These are phyloP conservation scores for Naja naja DNA, from an alignment of 2,113 vertebrate species.

Conservation along the genomic window DNA sequence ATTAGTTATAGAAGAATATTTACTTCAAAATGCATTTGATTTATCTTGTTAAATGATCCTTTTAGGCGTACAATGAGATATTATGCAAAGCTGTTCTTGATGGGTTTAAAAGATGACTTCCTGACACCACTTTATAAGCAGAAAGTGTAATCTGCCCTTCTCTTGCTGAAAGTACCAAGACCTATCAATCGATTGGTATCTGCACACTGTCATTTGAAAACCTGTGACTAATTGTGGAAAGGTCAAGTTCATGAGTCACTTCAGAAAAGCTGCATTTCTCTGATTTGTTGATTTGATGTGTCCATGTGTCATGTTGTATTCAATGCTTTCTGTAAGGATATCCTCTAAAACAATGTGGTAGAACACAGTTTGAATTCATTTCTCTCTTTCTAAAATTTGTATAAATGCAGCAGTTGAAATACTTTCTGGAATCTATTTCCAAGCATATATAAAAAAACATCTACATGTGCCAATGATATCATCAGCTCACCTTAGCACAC, in stretches of 20 bases:
- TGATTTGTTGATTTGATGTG: not conserved
- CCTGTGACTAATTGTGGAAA: not conserved
- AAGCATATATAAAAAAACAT: not conserved
- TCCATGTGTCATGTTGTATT: not conserved
- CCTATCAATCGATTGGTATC: not conserved
- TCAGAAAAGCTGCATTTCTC: not conserved
- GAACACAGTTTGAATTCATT: not conserved
- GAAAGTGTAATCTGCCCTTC: not conserved
- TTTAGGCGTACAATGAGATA: slow-evolving; percentile 36
- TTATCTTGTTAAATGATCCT: slow-evolving; percentile 33
- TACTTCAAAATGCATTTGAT: slow-evolving; percentile 30
- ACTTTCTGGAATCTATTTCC: not conserved
- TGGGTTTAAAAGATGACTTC: slow-evolving; percentile 38
- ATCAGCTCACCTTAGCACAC: not conserved
- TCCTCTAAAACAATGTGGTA: not conserved
- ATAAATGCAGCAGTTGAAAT: not conserved
- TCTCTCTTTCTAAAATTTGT: not conserved
- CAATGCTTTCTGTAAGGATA: not conserved
- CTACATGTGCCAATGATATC: not conserved
- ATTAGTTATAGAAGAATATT: slow-evolving; percentile 38
- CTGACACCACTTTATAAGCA: slow-evolving; percentile 1
- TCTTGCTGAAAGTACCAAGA: not conserved
- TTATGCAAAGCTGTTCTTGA: slow-evolving; percentile 40
- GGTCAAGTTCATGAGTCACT: not conserved
- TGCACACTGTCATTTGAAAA: not conserved